Conservation (phyloP, 1,140 invertebrate genomes). For the Scylla paramamosain region DNA sequence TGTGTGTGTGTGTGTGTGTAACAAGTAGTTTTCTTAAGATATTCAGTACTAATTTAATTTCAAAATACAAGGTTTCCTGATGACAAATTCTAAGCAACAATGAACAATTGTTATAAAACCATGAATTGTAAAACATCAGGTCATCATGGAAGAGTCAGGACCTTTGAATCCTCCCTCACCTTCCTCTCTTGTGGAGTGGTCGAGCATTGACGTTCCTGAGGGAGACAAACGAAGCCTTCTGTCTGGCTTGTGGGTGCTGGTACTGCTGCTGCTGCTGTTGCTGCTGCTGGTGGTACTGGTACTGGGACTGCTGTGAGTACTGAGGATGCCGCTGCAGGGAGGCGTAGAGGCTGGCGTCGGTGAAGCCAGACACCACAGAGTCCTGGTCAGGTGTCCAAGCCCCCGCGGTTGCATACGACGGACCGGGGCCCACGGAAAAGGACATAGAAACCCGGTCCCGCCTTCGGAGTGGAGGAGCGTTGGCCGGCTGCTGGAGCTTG, state of each 20-base stretch:
- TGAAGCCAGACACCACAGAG: conserved; percentile 76
- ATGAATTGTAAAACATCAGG: too few species aligned
- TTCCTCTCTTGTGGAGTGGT: conserved; percentile 69
- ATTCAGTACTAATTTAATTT: too few species aligned
- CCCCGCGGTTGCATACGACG: conserved; percentile 71
- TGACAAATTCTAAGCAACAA: too few species aligned
- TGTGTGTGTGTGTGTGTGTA: too few species aligned
- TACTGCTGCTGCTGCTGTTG: conserved; percentile 63
- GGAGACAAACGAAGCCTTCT: conserved; percentile 68
- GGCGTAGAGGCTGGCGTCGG: conserved; percentile 77
- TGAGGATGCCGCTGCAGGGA: conserved; percentile 73
- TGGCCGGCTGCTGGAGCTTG: conserved; percentile 46
- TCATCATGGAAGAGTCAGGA: too few species aligned
- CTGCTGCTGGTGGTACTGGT: conserved; percentile 62
- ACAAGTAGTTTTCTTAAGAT: too few species aligned
- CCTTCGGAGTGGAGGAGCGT: conserved; percentile 59
- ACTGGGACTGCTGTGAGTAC: conserved; percentile 61
- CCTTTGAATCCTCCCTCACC: background rate
- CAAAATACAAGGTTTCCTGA: too few species aligned
- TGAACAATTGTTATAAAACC: too few species aligned
- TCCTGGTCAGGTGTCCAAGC: conserved; percentile 77
- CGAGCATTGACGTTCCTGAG: conserved; percentile 75
- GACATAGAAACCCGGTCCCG: conserved; percentile 73
- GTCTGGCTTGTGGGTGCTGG: conserved; percentile 51
- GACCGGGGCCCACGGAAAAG: conserved; percentile 67